These are phyloP conservation scores for Tribolium castaneum DNA, from an alignment of 1,140 invertebrate species.

Conservation along the genomic window DNA sequence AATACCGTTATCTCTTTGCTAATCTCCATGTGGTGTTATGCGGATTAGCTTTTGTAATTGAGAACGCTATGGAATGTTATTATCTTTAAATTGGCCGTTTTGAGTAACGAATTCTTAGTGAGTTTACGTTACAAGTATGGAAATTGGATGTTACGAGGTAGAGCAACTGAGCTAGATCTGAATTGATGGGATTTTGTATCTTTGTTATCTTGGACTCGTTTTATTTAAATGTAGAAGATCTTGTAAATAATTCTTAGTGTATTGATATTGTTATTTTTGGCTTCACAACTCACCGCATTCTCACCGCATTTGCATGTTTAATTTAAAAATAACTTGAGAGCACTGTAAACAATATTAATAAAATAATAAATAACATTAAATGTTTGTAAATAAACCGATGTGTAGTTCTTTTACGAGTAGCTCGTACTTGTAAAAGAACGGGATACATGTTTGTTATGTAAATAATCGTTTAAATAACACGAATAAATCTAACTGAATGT, in stretches of 20 bases:
- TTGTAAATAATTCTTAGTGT: constrained; percentile 11
- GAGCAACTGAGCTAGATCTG: constrained; percentile 3
- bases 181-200: background rate
- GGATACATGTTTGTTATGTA: constrained; percentile 22
- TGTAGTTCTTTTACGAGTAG: constrained; percentile 20
- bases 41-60: background rate
- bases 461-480: constrained; percentile 20
- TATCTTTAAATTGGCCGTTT: background rate
- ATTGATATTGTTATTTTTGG: constrained; percentile 10
- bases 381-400: constrained; percentile 22
- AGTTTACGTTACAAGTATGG: constrained; percentile 1
- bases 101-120: background rate
- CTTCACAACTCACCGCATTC: constrained; percentile 26
- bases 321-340: constrained; percentile 3
- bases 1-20: background rate
- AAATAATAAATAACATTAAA: constrained; percentile 25
- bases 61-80: background rate
- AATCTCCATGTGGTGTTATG: background rate
- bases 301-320: constrained; percentile 33
- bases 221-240: constrained; percentile 1
- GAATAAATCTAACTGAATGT: background rate
- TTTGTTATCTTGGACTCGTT: background rate
- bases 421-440: constrained; percentile 12
- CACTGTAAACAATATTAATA: constrained; percentile 21
- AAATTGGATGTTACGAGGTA: constrained; percentile 20